These are phyloP conservation scores for Athene noctua DNA, from an alignment of 2,113 vertebrate genomes.

Conservation along the genomic window DNA sequence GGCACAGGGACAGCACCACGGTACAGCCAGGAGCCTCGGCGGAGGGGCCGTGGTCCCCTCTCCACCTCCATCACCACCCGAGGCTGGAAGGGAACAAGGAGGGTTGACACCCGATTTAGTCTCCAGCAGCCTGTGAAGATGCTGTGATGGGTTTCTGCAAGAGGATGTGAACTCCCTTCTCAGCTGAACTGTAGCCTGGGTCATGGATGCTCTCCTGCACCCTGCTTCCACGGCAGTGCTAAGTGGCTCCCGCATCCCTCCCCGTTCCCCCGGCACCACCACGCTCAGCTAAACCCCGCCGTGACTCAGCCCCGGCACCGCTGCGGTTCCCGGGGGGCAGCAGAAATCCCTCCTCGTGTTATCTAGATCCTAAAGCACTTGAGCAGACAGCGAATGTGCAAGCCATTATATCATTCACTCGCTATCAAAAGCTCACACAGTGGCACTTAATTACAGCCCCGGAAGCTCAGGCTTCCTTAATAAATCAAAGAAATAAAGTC, in stretches of 20 bases:
- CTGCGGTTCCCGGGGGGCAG: not conserved
- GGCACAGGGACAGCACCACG: fast-evolving
- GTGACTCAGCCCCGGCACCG: not conserved
- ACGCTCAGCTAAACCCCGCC: fast-evolving
- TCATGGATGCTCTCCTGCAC: not conserved
- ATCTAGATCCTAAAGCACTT: conserved; percentile 31
- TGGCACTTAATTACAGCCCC: conserved; percentile 62
- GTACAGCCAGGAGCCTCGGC: not conserved
- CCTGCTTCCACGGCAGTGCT: fast-evolving
- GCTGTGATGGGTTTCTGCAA: not conserved
- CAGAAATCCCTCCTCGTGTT: not conserved
- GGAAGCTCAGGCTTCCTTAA: conserved; percentile 44
- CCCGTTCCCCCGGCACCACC: fast-evolving
- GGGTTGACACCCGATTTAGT: fast-evolving
- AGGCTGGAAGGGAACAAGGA: not conserved
- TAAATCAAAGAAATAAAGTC: conserved; percentile 65
- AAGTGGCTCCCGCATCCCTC: not conserved
- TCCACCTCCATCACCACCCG: not conserved
- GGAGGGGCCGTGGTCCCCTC: not conserved
- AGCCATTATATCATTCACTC: conserved; percentile 29
- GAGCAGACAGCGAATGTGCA: not conserved
- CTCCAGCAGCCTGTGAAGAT: not conserved
- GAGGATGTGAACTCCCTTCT: not conserved
- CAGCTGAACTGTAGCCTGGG: not conserved
- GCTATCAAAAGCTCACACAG: conserved; percentile 50